Conservation (phyloP, 1,140 invertebrate species). For the Penaeus vannamei region DNA sequence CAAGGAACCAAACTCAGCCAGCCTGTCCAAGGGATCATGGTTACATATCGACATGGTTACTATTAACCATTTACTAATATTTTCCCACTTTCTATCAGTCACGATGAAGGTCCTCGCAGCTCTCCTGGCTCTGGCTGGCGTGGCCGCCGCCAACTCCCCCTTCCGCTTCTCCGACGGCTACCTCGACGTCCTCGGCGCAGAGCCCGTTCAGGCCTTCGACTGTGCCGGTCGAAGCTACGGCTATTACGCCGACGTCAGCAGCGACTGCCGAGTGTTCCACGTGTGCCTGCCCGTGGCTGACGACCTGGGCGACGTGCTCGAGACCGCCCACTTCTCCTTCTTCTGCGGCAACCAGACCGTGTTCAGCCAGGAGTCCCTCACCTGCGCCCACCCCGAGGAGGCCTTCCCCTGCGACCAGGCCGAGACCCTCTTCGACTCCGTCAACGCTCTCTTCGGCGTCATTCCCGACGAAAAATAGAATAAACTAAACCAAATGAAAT, state of each 20-base stretch:
- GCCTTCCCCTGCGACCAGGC: constrained; percentile 42
- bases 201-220: constrained; percentile 21
- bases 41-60: too few relatives aligned
- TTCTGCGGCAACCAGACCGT: constrained; percentile 58
- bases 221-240: constrained; percentile 37
- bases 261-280: constrained; percentile 53
- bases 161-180: constrained; percentile 35
- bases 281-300: constrained; percentile 47
- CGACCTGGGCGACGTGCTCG: constrained; percentile 9
- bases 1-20: too few relatives aligned
- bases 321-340: constrained; percentile 42
- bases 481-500: too few relatives aligned
- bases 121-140: constrained; percentile 29
- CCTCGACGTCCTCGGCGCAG: constrained; percentile 31
- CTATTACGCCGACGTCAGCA: constrained; percentile 56
- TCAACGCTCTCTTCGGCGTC: constrained; percentile 34
- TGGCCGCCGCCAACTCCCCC: constrained; percentile 41
- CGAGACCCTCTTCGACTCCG: constrained; percentile 27
- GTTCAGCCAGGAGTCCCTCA: constrained; percentile 55
- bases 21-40: too few relatives aligned
- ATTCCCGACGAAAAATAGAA: background rate
- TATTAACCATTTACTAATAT: too few relatives aligned
- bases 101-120: constrained; percentile 36
- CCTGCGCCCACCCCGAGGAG: constrained; percentile 26
- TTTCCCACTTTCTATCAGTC: background rate